Base-by-base conservation (phyloP, 2,888 invertebrate species). In the Sarcophaga carnaria region DNA sequence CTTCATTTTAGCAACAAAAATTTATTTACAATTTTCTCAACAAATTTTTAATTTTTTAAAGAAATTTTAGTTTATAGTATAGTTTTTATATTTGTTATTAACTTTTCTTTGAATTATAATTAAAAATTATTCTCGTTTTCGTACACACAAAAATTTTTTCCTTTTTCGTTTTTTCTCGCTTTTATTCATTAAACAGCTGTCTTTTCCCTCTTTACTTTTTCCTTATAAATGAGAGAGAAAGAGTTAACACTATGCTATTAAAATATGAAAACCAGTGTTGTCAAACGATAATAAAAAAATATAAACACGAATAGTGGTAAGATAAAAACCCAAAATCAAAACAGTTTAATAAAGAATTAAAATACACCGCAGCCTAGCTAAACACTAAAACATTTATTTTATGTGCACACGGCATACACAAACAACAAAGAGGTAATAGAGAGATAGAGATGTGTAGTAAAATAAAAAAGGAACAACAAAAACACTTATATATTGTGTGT, bases 171-270 rank as follows among this genome's bases (percentile, higher is more conserved):
- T 66, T 60, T 77, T 80, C 20, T 66, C 10, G 47, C 17, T 66
- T 3, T 69, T 69, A 12, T 71, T 49, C 11, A 67, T 60, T 25
- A 82, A 87, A 87, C 87, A 87, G 87, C 87, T 87, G 87, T 87
- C 87, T 76, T 86, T 86, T 59, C 79, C 63, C 67, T 79, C 62
- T 86, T 72, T 71, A 60, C 17, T 62, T 72, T 47, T 45, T 49
- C 62, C 64, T 72, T 45, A 62, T 25, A 12, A 72, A 76, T 71
- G 62, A 67, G 84, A 78, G 78, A 87, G 81, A 87, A 87, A 84
- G 87, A 87, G 87, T 76, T 79, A 87, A 81, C 87, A 87, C 81
- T 80, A 80, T 27, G 49, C 0, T 45, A 22, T 54, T 17, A 8
- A 37, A 76, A 54, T 17, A 67, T 37, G 60, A 84, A 47, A 75